Conservation (phyloP, 2,888 invertebrate genomes). For the Ctena decussata region DNA sequence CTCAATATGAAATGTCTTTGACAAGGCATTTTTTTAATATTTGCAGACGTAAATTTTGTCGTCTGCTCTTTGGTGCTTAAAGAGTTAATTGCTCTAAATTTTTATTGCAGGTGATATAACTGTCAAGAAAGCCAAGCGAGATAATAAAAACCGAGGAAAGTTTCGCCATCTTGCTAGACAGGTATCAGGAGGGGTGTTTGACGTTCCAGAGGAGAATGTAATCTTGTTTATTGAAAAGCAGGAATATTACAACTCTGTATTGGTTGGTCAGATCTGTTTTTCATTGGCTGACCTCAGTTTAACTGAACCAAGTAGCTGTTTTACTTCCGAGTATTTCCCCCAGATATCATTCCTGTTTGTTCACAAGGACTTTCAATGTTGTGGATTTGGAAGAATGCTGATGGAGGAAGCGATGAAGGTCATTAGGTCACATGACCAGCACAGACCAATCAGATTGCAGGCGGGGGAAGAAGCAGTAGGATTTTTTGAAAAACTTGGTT, state of each 20-base stretch:
- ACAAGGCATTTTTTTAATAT: too few species aligned
- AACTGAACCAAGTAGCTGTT: conserved; percentile 45
- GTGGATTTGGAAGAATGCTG: conserved; percentile 65
- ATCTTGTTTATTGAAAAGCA: conserved; percentile 68
- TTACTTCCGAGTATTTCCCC: conserved; percentile 68
- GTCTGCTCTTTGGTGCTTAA: too few species aligned
- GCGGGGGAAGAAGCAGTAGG: conserved; percentile 69
- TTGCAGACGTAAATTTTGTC: too few species aligned
- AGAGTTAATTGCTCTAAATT: too few species aligned
- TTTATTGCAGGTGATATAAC: conserved; percentile 43
- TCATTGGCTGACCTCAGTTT: conserved; percentile 45
- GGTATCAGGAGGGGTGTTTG: conserved; percentile 71
- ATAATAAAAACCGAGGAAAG: conserved; percentile 52
- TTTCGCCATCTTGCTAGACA: conserved; percentile 74
- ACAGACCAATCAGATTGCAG: conserved; percentile 68
- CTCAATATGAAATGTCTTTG: too few species aligned
- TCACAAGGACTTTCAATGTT: conserved; percentile 67
- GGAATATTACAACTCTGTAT: conserved; percentile 27
- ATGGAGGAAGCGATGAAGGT: conserved; percentile 57
- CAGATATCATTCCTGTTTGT: conserved; percentile 74
- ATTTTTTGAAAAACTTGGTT: conserved; percentile 74
- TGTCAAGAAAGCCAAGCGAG: conserved; percentile 33
- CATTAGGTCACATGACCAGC: conserved; percentile 40
- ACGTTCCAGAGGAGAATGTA: conserved; percentile 72
- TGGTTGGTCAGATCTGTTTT: conserved; percentile 67